These are phyloP conservation scores for Mythimna ferrago DNA, from an alignment of 2,888 invertebrate genomes.

Conservation along the genomic window DNA sequence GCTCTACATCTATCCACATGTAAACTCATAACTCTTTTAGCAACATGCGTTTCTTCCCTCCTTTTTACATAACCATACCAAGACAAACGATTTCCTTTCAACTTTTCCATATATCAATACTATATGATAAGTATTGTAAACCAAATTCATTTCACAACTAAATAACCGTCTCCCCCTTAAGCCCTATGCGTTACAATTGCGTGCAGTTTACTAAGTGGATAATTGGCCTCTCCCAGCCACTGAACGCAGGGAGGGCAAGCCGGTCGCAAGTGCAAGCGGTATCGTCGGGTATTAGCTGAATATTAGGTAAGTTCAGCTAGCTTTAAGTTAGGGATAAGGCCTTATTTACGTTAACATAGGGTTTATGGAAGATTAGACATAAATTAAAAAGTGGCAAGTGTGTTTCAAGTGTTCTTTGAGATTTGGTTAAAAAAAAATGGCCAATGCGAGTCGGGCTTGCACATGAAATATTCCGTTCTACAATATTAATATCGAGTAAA, in stretches of 20 bases:
- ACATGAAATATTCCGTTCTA: too few species aligned
- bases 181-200: conserved; percentile 61
- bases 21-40: too few species aligned
- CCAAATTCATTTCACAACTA: not conserved
- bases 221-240: conserved; percentile 55
- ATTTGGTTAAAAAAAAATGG: too few species aligned
- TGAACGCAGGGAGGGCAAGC: conserved; percentile 43
- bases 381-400: not conserved
- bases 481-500: too few species aligned
- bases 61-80: too few species aligned
- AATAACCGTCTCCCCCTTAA: conserved; percentile 51
- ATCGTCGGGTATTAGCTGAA: conserved; percentile 34
- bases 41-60: too few species aligned
- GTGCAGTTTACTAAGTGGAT: conserved; percentile 58
- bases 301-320: conserved; percentile 46
- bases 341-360: not conserved
- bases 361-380: not conserved
- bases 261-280: conserved; percentile 47
- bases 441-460: too few species aligned
- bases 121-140: not conserved
- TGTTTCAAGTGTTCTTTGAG: too few species aligned
- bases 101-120: too few species aligned
- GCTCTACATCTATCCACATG: too few species aligned
- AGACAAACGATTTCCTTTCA: too few species aligned
- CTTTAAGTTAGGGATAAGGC: not conserved